Percentiles rank a stretch among this genome's conserved stretches.
Conservation (phyloP, 2,888 invertebrate genomes). For the Erebia ligea region DNA sequence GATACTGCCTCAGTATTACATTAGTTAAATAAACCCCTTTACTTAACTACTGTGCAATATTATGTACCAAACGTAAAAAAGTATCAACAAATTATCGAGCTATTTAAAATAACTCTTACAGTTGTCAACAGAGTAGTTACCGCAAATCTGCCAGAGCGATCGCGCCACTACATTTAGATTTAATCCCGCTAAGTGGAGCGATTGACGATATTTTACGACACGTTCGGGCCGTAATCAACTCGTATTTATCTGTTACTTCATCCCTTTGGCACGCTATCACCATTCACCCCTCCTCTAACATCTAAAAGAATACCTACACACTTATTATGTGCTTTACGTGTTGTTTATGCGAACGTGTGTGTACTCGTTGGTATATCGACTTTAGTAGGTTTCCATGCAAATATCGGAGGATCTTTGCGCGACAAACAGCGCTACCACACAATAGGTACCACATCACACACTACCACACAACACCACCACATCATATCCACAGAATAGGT, state of each 20-base stretch:
- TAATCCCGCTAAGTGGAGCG: conserved; percentile 70
- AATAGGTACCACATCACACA: no score
- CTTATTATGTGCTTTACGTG: conserved; percentile 1
- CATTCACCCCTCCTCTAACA: conserved; percentile 27
- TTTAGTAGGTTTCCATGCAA: no score
- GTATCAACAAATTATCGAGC: conserved; percentile 1
- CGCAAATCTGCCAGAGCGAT: conserved; percentile 36
- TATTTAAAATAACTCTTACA: conserved; percentile 16
- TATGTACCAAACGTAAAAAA: neutral
- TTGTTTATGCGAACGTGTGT: neutral
- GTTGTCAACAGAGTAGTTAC: conserved; percentile 26
- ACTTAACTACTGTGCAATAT: no score
- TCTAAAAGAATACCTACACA: conserved; percentile 10
- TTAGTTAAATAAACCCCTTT: no score
- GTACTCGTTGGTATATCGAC: neutral
- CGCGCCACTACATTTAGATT: conserved; percentile 61
- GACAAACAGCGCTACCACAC: no score
- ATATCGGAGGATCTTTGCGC: no score
- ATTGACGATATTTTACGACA: conserved; percentile 66
- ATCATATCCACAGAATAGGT: no score
- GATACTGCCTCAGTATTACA: no score
- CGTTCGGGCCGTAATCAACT: conserved; percentile 43
- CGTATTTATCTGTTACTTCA: conserved; percentile 38
- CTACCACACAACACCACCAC: no score
- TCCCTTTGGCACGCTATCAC: conserved; percentile 31